phyloP scores from a whole-genome alignment of 2,888 invertebrate species.

The Drosophila multiciliata region DNA sequence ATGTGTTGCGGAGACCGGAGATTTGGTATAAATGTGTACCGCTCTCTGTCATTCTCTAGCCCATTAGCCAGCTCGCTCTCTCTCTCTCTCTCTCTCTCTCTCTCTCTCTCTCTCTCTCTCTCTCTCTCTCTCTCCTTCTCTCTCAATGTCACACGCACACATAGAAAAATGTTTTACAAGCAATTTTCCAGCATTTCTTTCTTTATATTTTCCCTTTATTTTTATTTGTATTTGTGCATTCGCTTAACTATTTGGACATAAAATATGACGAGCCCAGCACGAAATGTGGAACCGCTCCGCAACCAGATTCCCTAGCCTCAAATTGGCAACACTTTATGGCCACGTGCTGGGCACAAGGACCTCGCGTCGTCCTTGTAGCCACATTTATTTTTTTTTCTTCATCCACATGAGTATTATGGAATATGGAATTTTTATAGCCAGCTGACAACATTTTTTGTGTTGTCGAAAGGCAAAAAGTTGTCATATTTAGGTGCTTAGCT shows the following conservation, averaged over 20 bases:
- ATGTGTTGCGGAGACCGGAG: conserved; percentile 73
- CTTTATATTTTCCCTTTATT: neutral
- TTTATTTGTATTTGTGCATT: conserved; percentile 80
- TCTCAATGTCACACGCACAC: conserved; percentile 56
- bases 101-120: too few species aligned
- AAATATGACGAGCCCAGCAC: conserved; percentile 67
- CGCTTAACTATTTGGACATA: conserved; percentile 81
- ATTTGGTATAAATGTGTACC: conserved; percentile 72
- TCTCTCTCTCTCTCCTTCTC: neutral
- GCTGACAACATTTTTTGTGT: conserved; percentile 26
- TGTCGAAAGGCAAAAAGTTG: conserved; percentile 11
- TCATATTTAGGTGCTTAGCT: conserved; percentile 32
- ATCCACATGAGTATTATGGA: conserved; percentile 10
- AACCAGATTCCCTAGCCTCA: conserved; percentile 20
- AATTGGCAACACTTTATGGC: conserved; percentile 72
- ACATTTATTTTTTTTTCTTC: conserved; percentile 15
- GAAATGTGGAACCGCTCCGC: conserved; percentile 19
- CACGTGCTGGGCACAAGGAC: conserved; percentile 50
- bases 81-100: neutral
- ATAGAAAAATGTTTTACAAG: conserved; percentile 80
- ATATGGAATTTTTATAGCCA: conserved; percentile 58
- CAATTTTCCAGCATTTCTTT: conserved; percentile 80
- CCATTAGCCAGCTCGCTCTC: neutral
- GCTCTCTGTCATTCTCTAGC: conserved; percentile 11
- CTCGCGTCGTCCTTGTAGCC: conserved; percentile 66